Conservation (phyloP, 1,140 invertebrate species). For the Scaptomyza hsui region DNA sequence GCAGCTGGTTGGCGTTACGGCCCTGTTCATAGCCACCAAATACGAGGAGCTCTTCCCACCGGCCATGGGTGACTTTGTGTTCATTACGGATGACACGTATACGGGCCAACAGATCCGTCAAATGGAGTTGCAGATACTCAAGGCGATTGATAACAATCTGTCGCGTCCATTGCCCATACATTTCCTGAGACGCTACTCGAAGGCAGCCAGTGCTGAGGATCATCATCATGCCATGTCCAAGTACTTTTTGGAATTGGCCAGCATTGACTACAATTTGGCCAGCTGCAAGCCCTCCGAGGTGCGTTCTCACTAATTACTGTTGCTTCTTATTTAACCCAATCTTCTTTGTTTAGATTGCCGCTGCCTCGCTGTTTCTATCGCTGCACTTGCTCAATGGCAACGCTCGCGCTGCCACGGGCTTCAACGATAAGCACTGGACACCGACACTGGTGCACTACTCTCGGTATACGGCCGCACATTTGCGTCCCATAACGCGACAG, state of each 20-base stretch:
- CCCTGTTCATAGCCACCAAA: slow-evolving; percentile 96
- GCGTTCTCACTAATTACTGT: too few species aligned
- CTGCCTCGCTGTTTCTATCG: slow-evolving; percentile 85
- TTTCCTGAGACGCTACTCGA: slow-evolving; percentile 91
- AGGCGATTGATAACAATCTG: slow-evolving; percentile 91
- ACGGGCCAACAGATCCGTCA: slow-evolving; percentile 90
- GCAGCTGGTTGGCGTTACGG: slow-evolving; percentile 95
- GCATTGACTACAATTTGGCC: slow-evolving; percentile 92
- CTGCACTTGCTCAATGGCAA: slow-evolving; percentile 85
- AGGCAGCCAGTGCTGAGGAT: slow-evolving; percentile 87
- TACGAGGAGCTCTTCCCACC: slow-evolving; percentile 98
- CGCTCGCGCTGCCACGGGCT: slow-evolving; percentile 69
- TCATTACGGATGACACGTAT: slow-evolving; percentile 96
- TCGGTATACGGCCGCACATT: slow-evolving; percentile 85
- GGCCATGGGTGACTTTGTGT: slow-evolving; percentile 95
- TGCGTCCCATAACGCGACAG: slow-evolving; percentile 86
- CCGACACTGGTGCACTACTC: slow-evolving; percentile 87
- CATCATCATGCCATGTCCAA: slow-evolving; percentile 94
- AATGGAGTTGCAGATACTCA: slow-evolving; percentile 93
- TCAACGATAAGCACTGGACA: slow-evolving; percentile 85
- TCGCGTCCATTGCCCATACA: slow-evolving; percentile 93
- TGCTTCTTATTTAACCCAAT: too few species aligned
- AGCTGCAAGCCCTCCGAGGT: slow-evolving; percentile 91
- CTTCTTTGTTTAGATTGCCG: slow-evolving; percentile 76
- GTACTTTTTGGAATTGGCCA: slow-evolving; percentile 94